Conservation (phyloP, 2,797 vertebrate species). For the Cygnus olor region DNA sequence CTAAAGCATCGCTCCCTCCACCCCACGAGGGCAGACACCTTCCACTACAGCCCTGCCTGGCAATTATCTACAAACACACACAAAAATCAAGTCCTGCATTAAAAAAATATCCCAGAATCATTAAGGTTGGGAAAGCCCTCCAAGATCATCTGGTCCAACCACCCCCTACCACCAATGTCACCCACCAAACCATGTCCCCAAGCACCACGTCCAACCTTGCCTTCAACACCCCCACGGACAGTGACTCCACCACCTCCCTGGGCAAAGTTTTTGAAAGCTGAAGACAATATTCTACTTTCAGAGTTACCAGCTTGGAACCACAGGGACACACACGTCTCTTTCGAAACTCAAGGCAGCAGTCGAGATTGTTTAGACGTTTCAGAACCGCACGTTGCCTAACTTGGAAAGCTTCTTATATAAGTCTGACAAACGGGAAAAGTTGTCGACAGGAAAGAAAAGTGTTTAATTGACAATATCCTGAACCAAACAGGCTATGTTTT, state of each 20-base stretch:
- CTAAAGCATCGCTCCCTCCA: background rate
- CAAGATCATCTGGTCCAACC: no score
- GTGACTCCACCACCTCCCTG: no score
- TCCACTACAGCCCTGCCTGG: background rate
- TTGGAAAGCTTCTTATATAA: background rate
- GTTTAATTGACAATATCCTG: background rate
- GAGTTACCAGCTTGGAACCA: background rate
- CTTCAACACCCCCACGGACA: no score
- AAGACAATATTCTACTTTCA: background rate
- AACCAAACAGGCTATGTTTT: background rate
- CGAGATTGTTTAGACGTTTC: rapidly evolving
- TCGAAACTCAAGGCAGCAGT: background rate
- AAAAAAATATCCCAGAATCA: no score
- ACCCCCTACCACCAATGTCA: no score
- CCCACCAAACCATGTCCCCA: no score
- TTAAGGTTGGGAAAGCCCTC: no score
- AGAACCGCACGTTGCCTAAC: rapidly evolving
- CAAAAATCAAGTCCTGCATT: background rate
- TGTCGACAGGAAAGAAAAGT: background rate
- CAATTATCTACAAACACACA: background rate
- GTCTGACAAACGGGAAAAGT: background rate
- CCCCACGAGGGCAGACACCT: rapidly evolving
- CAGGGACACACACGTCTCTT: rapidly evolving
- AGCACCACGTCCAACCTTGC: no score
- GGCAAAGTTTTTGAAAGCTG: background rate